These are phyloP conservation scores for Megastigmus dorsalis DNA, from an alignment of 2,888 invertebrate species.

Conservation along the genomic window DNA sequence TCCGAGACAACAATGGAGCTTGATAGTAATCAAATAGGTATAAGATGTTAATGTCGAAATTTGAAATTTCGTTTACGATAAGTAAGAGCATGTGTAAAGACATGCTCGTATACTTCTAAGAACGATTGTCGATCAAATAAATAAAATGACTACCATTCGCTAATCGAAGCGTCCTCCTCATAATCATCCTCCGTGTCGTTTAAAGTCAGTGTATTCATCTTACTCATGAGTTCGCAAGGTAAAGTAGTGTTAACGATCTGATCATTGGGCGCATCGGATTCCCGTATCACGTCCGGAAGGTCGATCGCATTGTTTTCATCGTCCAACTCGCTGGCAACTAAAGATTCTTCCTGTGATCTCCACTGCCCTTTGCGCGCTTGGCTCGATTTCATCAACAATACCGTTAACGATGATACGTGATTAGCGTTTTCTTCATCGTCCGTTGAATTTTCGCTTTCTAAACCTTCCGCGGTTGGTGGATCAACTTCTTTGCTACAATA, in stretches of 20 bases:
- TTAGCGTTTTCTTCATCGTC: neutral
- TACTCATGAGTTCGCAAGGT: neutral
- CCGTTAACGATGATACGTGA: slow-evolving; percentile 33
- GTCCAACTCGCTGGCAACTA: neutral
- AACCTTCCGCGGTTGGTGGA: neutral
- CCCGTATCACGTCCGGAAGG: neutral
- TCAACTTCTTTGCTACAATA: neutral
- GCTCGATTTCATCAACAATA: slow-evolving; percentile 33
- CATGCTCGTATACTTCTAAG: too few species aligned
- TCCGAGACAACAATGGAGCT: neutral
- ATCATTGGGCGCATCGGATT: neutral
- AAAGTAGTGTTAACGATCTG: neutral
- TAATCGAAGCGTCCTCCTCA: neutral
- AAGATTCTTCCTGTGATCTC: neutral
- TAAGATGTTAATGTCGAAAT: too few species aligned
- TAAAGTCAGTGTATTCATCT: neutral
- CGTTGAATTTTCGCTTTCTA: neutral
- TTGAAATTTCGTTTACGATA: neutral
- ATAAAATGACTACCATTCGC: neutral
- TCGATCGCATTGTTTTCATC: neutral
- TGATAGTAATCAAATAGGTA: too few species aligned
- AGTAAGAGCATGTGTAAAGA: too few species aligned
- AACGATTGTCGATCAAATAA: too few species aligned
- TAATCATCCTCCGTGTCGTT: too few species aligned
- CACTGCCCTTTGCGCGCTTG: neutral